Percentiles rank a stretch among this genome's conserved stretches.
phyloP scores from a whole-genome alignment of 2,113 vertebrate genomes.

The Campylomormyrus numenius region DNA sequence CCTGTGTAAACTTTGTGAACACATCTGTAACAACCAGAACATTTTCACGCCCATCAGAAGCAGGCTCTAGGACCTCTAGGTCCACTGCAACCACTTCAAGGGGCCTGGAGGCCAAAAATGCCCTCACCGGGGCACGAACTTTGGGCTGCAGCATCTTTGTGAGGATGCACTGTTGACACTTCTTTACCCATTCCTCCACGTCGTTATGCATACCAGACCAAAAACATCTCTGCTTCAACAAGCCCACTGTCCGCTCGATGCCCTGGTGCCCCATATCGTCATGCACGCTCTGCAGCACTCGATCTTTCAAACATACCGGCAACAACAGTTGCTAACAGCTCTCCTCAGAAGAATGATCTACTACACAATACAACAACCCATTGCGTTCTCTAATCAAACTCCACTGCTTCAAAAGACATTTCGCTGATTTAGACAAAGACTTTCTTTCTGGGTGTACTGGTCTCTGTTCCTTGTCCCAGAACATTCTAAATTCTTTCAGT shows the following conservation, averaged over 20 bases:
- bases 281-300: conserved; percentile 12
- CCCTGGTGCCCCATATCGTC: not conserved
- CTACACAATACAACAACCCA: conserved; percentile 4
- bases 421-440: not conserved
- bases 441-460: not conserved
- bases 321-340: conserved; percentile 1
- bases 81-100: conserved; percentile 14
- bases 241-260: too few relatives aligned
- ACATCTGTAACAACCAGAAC: too few relatives aligned
- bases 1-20: too few relatives aligned
- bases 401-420: conserved; percentile 17
- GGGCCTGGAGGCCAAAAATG: not conserved
- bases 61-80: not conserved
- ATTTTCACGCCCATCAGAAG: conserved; percentile 9
- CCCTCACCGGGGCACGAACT: not conserved
- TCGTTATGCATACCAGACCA: not conserved
- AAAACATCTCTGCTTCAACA: not conserved
- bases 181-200: conserved; percentile 14
- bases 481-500: too few relatives aligned
- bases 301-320: not conserved
- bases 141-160: conserved; percentile 4
- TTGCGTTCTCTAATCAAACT: not conserved
- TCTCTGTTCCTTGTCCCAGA: not conserved
- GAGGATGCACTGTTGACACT: conserved; percentile 6
- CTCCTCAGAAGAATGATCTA: not conserved